These are phyloP conservation scores for Drosophila meridiana DNA, from an alignment of 2,888 invertebrate genomes.

Conservation along the genomic window DNA sequence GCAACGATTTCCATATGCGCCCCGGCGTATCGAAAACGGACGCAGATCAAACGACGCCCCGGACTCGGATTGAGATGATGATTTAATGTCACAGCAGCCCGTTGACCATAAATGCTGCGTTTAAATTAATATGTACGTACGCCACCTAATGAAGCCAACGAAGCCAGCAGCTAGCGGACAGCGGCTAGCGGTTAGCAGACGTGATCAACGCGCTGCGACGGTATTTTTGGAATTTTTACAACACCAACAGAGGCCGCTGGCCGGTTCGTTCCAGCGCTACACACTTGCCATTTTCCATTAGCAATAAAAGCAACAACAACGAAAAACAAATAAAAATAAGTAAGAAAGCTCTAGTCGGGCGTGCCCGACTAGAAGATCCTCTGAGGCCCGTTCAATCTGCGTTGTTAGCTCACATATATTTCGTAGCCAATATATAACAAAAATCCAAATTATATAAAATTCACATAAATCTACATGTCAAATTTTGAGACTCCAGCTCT, in stretches of 20 bases:
- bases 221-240: slow-evolving; percentile 80
- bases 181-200: slow-evolving; percentile 43
- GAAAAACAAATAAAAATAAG: background rate
- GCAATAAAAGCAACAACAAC: slow-evolving; percentile 37
- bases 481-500: too few species aligned
- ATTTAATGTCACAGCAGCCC: slow-evolving; percentile 63
- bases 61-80: slow-evolving; percentile 55
- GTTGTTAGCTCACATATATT: too few species aligned
- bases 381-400: too few species aligned
- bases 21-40: slow-evolving; percentile 44
- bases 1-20: slow-evolving; percentile 64
- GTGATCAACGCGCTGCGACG: slow-evolving; percentile 65
- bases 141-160: slow-evolving; percentile 73
- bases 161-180: slow-evolving; percentile 11
- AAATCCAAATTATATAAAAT: too few species aligned
- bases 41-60: slow-evolving; percentile 55
- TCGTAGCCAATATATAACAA: too few species aligned
- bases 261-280: slow-evolving; percentile 13
- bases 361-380: too few species aligned
- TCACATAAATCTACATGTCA: too few species aligned
- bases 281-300: slow-evolving; percentile 51
- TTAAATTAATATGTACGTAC: slow-evolving; percentile 80
- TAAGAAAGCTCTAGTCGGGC: too few species aligned
- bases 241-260: slow-evolving; percentile 36
- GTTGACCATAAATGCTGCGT: slow-evolving; percentile 61